Evolutionary conservation across 2,113 vertebrate genomes (phyloP).

Genomic region (Oxyruncus cristatus): DNA sequence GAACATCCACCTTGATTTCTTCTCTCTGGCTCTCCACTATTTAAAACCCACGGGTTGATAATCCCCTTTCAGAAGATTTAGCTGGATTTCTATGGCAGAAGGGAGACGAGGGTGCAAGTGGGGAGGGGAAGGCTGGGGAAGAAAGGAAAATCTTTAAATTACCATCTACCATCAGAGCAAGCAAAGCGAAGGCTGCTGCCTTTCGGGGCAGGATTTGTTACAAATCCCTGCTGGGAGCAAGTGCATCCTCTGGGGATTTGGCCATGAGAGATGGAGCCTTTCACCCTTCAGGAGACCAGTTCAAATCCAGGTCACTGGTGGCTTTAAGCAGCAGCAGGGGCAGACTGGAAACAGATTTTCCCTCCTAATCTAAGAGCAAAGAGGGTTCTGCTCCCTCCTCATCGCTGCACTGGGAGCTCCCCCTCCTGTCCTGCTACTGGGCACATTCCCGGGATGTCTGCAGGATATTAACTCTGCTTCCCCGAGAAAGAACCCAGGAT

Average conservation of each 20-base stretch:
- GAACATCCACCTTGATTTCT: neutral
- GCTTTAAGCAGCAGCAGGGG: neutral
- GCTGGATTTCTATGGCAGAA: neutral
- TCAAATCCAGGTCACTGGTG: neutral
- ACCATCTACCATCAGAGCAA: neutral
- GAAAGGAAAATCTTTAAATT: neutral
- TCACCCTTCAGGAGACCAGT: neutral
- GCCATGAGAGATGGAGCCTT: neutral
- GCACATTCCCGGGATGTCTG: neutral
- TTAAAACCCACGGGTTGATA: neutral
- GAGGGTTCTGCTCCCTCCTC: neutral
- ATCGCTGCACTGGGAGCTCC: neutral
- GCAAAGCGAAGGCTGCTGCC: neutral
- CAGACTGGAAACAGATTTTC: neutral
- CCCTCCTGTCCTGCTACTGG: neutral
- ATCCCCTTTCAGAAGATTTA: constrained; percentile 29
- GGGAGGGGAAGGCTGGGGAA: neutral
- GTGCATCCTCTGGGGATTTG: neutral
- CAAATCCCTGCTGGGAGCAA: neutral
- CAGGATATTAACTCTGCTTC: neutral
- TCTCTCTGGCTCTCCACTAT: neutral
- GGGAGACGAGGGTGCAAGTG: neutral
- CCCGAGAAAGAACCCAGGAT: too few species aligned
- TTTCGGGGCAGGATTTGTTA: neutral
- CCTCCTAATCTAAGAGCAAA: neutral